A percentile compares a stretch with the other conserved stretches of the same genome.
Conservation (phyloP, 2,113 vertebrate genomes). For the Acanthisitta chloris region DNA sequence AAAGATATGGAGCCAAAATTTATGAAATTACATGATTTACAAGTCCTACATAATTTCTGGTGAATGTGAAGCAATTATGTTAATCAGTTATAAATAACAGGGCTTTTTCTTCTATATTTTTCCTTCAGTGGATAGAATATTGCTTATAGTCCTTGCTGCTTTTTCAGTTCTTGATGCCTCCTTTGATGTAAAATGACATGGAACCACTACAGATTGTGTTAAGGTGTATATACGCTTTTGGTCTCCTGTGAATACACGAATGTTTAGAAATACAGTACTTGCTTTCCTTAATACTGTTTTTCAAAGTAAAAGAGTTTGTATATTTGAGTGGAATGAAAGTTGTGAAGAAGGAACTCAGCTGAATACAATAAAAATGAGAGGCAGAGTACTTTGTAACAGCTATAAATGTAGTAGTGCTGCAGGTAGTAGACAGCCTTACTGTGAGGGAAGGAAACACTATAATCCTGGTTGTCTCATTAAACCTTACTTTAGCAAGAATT, state of each 20-base stretch:
- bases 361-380: background rate
- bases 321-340: background rate
- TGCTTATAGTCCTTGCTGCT: background rate
- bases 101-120: background rate
- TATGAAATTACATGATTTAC: background rate
- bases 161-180: background rate
- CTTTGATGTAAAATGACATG: background rate
- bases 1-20: background rate
- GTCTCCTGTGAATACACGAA: background rate
- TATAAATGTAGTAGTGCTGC: background rate
- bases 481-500: background rate
- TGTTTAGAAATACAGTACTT: background rate
- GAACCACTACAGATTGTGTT: background rate
- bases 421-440: background rate
- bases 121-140: background rate
- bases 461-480: background rate
- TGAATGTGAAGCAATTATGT: background rate
- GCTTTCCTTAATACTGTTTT: background rate
- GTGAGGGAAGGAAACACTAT: background rate
- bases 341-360: background rate
- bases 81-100: background rate
- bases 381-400: background rate
- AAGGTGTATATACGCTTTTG: background rate
- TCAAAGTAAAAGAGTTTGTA: background rate
- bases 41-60: background rate